phyloP scores from a whole-genome alignment of 2,113 vertebrate species.

The Collichthys lucidus region DNA sequence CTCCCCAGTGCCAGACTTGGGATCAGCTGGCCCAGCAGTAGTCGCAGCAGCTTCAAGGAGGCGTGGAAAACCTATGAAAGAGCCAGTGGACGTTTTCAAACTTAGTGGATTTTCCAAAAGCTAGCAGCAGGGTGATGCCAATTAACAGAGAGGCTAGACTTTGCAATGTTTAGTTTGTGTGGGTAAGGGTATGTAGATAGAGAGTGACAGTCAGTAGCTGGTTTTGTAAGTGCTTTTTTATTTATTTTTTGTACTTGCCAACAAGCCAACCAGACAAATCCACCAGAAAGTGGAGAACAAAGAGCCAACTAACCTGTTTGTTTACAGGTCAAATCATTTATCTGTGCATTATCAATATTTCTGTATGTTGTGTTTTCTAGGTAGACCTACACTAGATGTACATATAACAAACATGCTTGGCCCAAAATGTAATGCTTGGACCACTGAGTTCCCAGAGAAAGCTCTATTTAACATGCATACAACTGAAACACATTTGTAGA shows the following conservation, averaged over 20 bases:
- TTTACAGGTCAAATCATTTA: neutral
- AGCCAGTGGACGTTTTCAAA: slow-evolving; percentile 9
- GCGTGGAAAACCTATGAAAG: slow-evolving; percentile 90
- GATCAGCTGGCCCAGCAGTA: slow-evolving; percentile 90
- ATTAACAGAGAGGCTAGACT: slow-evolving; percentile 26
- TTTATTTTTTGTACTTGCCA: neutral
- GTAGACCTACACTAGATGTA: neutral
- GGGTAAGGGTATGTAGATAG: neutral
- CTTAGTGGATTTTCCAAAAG: neutral
- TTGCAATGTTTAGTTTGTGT: neutral
- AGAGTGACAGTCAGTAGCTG: neutral
- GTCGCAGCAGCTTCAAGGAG: slow-evolving; percentile 89
- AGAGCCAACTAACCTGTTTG: neutral
- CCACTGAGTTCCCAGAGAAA: slow-evolving; percentile 4
- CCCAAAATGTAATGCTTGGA: no score
- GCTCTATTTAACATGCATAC: neutral
- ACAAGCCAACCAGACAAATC: neutral
- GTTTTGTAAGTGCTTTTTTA: neutral
- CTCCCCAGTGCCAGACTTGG: slow-evolving; percentile 88
- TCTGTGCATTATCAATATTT: neutral
- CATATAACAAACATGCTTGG: no score
- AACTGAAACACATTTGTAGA: slow-evolving; percentile 7
- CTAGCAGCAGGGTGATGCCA: slow-evolving; percentile 18
- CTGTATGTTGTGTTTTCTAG: neutral
- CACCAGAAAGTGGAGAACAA: neutral